These are phyloP conservation scores for Zapus hudsonius DNA, from an alignment of 2,113 vertebrate genomes.

Conservation along the genomic window DNA sequence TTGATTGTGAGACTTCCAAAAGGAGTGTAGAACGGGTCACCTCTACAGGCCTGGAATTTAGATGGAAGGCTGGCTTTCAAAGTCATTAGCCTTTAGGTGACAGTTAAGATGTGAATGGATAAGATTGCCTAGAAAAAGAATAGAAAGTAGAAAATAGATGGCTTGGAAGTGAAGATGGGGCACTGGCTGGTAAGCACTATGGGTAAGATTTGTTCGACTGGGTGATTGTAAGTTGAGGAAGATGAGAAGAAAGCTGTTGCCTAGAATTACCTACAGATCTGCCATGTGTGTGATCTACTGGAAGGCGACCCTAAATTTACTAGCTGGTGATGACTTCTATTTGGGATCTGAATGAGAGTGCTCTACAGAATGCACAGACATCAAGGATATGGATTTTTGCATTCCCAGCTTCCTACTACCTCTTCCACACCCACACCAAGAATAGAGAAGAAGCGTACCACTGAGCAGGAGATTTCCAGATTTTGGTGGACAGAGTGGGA, in stretches of 20 bases:
- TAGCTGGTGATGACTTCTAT: not conserved
- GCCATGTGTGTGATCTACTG: not conserved
- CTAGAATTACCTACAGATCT: not conserved
- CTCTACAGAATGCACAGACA: not conserved
- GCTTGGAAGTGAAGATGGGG: not conserved
- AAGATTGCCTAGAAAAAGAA: not conserved
- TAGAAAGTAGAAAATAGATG: not conserved
- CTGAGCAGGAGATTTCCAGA: not conserved
- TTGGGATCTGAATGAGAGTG: not conserved
- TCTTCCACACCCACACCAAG: not conserved
- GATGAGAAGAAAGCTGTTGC: not conserved
- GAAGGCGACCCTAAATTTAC: not conserved
- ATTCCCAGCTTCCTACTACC: not conserved
- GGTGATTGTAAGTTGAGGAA: not conserved
- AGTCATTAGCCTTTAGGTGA: not conserved
- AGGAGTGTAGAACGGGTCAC: not conserved
- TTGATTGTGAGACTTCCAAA: not conserved
- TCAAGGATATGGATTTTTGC: not conserved
- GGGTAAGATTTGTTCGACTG: not conserved
- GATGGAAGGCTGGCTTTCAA: not conserved
- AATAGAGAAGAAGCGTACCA: not conserved
- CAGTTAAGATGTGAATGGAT: not conserved
- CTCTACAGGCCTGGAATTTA: not conserved
- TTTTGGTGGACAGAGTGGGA: not conserved
- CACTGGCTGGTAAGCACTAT: not conserved